Base-by-base conservation (phyloP, 1,140 invertebrate species). In the Lethrus apterus region DNA sequence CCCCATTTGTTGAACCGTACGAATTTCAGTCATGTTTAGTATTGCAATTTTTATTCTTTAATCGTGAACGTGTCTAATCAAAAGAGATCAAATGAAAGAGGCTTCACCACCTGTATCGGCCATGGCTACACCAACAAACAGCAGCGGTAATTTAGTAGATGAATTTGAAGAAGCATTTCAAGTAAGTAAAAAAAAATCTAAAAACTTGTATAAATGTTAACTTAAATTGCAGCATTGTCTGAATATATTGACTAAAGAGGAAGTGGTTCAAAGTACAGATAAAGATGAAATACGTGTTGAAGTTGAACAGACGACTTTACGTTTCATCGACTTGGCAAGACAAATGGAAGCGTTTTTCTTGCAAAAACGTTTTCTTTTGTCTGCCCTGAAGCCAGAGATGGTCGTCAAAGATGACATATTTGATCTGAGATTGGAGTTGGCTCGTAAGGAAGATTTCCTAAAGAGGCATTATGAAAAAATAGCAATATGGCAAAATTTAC, bases 261-360 rank as follows among this genome's bases (percentile, higher is more conserved):
- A 92, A 58, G 83, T 68, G 56, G 83, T 70, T 63, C 74, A 74
- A 33, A 76, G 70, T 51, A 81, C 81, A 47, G 86, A 89, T 57
- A 87, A 89, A 64, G 86, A 91, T 60, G 88, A 91, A 65, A 81
- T 86, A 8, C 78, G 81, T 44, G 76, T 83, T 0, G 88, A 88
- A 70, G 88, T 93, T 1, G 92, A 96, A 56, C 81, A 90, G 69
- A 82, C 81, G 11, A 79, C 86, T 26, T 70, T 86, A 43, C 73
- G 83, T 48, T 94, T 95, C 62, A 80, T 95, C 23, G 92, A 96
- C 66, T 71, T 90, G 20, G 91, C 90, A 1, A 74, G 89, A 19
- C 87, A 93, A 70, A 89, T 94, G 80, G 92, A 97, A 68, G 86
- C 86, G 1, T 94, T 92, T 65, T 97, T 97, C 62, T 65, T 97